Evolutionary conservation across 2,113 vertebrate species (phyloP), one percentile per base, ranked within the genome.

Genomic region (Dicrurus megarhynchus): DNA sequence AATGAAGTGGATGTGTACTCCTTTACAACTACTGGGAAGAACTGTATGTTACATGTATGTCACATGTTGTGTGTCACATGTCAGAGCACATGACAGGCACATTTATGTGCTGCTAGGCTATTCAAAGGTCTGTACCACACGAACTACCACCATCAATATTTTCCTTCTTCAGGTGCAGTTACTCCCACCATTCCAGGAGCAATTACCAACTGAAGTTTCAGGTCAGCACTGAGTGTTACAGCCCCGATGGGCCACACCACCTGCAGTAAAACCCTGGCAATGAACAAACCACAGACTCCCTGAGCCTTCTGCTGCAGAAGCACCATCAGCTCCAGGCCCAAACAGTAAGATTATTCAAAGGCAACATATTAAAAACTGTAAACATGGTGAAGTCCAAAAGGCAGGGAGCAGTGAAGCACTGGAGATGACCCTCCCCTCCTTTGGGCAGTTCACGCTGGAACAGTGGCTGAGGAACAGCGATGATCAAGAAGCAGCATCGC

Each of bases 31-130:
- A 47, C 2, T 8, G 44, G 8, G 7, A 82, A 78, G 56, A 56
- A 76, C 13, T 7, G 3, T 13, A 32, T 11, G 49, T 3, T 24
- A 15, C 37, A 21, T 30, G 6, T 3, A 0, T 27, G 14, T 12
- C 41, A 39, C 49, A 12, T 1, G n/a, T 8, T 11, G 20, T 10
- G 42, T 57, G 55, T 28, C 52, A 32, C n/a, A 4, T 13, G 57
- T 26, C 49, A 49, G 49, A 49, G 49, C 49, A 20, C 41, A 7
- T 23, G n/a, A 5, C 5, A 3, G 61, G n/a, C 47, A 30, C 47
- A 24, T 32, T 19, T 32, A 52, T 22, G 30, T 19, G 24, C n/a
- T 68, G 33, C 23, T 7, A 5, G 19, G 20, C 63, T 33, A 28
- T 13, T 68, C 30, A 30, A 6, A 75, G 39, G 19, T 71, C 73